Percentiles rank a stretch among this genome's conserved stretches.
Evolutionary conservation across 1,140 invertebrate species (phyloP).

Genomic region (Phenacoccus solenopsis): DNA sequence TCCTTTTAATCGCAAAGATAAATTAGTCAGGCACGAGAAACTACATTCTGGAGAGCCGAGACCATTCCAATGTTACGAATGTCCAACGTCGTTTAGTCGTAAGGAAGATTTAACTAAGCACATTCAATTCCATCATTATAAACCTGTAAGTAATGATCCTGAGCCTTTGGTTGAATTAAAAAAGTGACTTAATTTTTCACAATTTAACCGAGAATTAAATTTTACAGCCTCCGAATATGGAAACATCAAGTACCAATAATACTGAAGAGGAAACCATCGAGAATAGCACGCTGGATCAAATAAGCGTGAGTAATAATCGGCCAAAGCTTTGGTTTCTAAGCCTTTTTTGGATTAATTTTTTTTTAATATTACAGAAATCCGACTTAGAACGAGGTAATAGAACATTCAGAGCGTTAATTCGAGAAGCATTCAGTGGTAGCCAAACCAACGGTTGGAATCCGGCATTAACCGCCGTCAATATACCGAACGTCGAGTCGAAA

Average conservation of each 20-base stretch:
- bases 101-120: slow-evolving; percentile 21
- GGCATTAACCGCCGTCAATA: not conserved
- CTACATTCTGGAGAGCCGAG: slow-evolving; percentile 18
- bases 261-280: not conserved
- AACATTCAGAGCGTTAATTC: slow-evolving; percentile 11
- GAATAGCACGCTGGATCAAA: not conserved
- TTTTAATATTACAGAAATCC: not conserved
- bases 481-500: slow-evolving; percentile 19
- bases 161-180: too few relatives aligned
- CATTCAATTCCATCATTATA: slow-evolving; percentile 19
- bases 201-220: not conserved
- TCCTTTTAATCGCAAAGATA: slow-evolving; percentile 21
- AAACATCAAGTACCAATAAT: not conserved
- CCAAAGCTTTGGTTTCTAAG: not conserved
- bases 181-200: not conserved
- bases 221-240: not conserved
- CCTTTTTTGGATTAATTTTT: not conserved
- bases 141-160: slow-evolving; percentile 9
- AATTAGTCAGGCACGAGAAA: slow-evolving; percentile 21
- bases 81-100: slow-evolving; percentile 20
- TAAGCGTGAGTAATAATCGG: not conserved
- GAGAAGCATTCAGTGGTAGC: slow-evolving; percentile 6
- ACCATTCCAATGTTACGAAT: slow-evolving; percentile 19
- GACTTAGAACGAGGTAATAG: slow-evolving; percentile 16
- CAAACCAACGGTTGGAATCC: slow-evolving; percentile 7